A percentile compares a stretch with the other conserved stretches of the same genome.
These are phyloP conservation scores for Candidula unifasciata DNA, from an alignment of 2,888 invertebrate species.

Conservation along the genomic window DNA sequence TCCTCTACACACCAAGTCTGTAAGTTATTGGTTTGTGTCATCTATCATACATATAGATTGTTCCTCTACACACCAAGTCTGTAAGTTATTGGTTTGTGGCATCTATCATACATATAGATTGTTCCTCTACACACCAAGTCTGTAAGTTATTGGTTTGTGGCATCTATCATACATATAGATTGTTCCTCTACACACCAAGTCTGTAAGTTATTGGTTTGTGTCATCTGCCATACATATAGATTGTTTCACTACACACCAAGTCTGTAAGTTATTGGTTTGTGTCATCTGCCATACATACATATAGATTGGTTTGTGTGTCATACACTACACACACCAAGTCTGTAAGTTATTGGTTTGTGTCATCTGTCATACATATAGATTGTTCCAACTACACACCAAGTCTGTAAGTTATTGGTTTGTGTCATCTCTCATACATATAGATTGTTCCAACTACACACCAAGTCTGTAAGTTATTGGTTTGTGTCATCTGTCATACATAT, in stretches of 20 bases:
- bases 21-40: conserved; percentile 57
- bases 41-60: too few species aligned
- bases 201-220: conserved; percentile 73
- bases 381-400: conserved; percentile 84
- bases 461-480: conserved; percentile 78
- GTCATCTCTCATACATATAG: too few species aligned
- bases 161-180: too few species aligned
- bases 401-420: conserved; percentile 76
- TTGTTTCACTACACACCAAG: conserved; percentile 86
- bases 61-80: conserved; percentile 86
- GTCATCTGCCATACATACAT: too few species aligned
- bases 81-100: conserved; percentile 62
- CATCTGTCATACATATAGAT: too few species aligned
- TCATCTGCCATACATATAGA: too few species aligned
- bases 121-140: conserved; percentile 87
- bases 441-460: too few species aligned
- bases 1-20: conserved; percentile 85
- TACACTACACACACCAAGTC: conserved; percentile 86
- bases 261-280: conserved; percentile 76
- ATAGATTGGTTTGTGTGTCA: conserved; percentile 81
- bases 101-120: too few species aligned
- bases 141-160: conserved; percentile 64
- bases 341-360: conserved; percentile 63
- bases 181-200: conserved; percentile 86
- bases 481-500: too few species aligned